phyloP scores from a whole-genome alignment of 2,797 vertebrate species.

The Poeciliopsis turneri region DNA sequence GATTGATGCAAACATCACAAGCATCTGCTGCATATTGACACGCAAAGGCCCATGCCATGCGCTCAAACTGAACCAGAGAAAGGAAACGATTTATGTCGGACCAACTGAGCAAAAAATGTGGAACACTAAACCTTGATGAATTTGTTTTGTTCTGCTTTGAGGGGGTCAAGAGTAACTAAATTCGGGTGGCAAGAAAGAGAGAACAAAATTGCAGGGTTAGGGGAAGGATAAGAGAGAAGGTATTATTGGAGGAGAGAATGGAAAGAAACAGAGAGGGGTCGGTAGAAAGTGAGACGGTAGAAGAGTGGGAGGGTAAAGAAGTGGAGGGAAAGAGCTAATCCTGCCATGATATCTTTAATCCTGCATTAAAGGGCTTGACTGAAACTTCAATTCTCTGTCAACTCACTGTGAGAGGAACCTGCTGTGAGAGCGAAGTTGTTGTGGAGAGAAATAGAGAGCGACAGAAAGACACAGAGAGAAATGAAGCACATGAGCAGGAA shows the following conservation, averaged over 20 bases:
- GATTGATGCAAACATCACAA: constrained; percentile 71
- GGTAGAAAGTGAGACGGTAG: constrained; percentile 39
- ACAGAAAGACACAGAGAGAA: constrained; percentile 12
- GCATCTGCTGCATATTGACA: constrained; percentile 77
- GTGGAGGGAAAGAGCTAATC: constrained; percentile 64
- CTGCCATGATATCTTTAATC: constrained; percentile 79
- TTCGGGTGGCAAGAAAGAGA: constrained; percentile 29
- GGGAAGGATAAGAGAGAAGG: constrained; percentile 48
- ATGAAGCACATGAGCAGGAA: constrained; percentile 8
- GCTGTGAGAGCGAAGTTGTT: constrained; percentile 34
- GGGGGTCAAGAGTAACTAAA: constrained; percentile 44
- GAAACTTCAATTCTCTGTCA: constrained; percentile 76
- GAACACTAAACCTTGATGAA: constrained; percentile 43
- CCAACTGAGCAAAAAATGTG: constrained; percentile 38
- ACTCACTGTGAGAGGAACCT: constrained; percentile 65
- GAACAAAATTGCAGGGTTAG: constrained; percentile 49
- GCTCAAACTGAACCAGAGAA: constrained; percentile 49
- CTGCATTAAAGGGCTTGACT: constrained; percentile 77
- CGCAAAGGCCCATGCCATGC: constrained; percentile 79
- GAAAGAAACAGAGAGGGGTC: constrained; percentile 51
- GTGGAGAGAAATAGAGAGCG: constrained; percentile 18
- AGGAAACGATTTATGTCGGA: constrained; percentile 66
- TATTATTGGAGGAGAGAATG: constrained; percentile 56
- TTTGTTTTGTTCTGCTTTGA: constrained; percentile 24
- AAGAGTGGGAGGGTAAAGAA: constrained; percentile 29